Evolutionary conservation across 2,888 invertebrate species (phyloP).

Genomic region (Tetheella fluctuosa): DNA sequence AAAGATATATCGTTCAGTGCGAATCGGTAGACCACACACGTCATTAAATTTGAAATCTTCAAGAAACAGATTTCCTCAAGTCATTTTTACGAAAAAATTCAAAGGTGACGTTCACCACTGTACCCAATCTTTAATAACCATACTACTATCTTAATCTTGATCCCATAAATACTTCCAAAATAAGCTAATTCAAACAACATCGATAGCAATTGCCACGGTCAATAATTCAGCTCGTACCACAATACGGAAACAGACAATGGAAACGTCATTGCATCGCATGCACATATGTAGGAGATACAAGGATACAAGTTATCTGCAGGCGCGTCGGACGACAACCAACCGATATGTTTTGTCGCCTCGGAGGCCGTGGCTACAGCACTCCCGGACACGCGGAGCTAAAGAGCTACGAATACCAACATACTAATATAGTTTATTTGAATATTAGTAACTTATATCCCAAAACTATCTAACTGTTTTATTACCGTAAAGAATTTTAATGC

Average conservation of each 20-base stretch:
- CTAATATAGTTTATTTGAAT: constrained; percentile 9
- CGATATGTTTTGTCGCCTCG: constrained; percentile 80
- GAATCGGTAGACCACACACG: too few species aligned
- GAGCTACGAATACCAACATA: constrained; percentile 27
- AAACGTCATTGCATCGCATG: constrained; percentile 7
- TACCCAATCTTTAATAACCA: too few species aligned
- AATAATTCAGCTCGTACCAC: background rate
- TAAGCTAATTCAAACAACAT: background rate
- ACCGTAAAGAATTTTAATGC: too few species aligned
- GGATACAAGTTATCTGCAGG: constrained; percentile 42
- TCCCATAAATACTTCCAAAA: background rate
- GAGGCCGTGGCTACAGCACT: constrained; percentile 50
- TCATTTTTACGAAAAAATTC: too few species aligned
- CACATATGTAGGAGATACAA: constrained; percentile 12
- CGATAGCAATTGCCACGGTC: constrained; percentile 1
- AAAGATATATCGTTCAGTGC: too few species aligned
- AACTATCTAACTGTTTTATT: constrained; percentile 20
- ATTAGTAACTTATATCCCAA: background rate
- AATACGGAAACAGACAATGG: constrained; percentile 4
- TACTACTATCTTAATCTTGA: too few species aligned
- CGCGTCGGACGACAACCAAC: constrained; percentile 40
- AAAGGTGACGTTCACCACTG: too few species aligned
- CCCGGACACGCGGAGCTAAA: constrained; percentile 44
- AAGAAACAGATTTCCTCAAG: too few species aligned
- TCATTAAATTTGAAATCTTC: too few species aligned